These are phyloP conservation scores for Labrus mixtus DNA, from an alignment of 2,113 vertebrate genomes.

Conservation along the genomic window DNA sequence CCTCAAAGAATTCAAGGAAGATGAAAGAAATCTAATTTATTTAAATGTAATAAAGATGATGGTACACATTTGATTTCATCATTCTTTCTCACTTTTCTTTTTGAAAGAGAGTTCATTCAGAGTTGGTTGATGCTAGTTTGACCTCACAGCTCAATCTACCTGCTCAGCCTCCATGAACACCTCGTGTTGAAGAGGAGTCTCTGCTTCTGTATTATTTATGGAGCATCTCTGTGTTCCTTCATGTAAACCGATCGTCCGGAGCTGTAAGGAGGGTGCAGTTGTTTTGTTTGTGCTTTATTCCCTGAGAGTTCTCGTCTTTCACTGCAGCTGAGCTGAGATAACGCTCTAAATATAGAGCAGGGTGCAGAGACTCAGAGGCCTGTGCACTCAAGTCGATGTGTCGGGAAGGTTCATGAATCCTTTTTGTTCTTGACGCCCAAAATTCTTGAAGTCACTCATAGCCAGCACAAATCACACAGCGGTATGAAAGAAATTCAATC, in stretches of 20 bases:
- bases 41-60: background rate
- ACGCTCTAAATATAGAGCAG: slow-evolving; percentile 71
- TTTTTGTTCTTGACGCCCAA: slow-evolving; percentile 14
- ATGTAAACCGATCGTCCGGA: slow-evolving; percentile 61
- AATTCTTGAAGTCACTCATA: background rate
- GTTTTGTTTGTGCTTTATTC: slow-evolving; percentile 67
- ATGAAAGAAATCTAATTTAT: background rate
- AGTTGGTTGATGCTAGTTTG: background rate
- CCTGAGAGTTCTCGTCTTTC: slow-evolving; percentile 63
- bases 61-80: background rate
- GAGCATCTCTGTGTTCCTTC: slow-evolving; percentile 56
- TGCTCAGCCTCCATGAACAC: background rate
- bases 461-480: background rate
- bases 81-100: background rate
- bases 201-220: slow-evolving; percentile 68
- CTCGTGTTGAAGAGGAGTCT: slow-evolving; percentile 41
- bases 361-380: slow-evolving; percentile 33
- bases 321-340: slow-evolving; percentile 66
- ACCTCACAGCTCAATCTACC: background rate
- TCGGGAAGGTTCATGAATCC: slow-evolving; percentile 18
- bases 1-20: background rate
- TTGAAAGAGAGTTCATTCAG: background rate
- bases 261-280: slow-evolving; percentile 50
- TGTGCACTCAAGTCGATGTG: slow-evolving; percentile 31
- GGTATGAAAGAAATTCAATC: background rate